Conservation (phyloP, 2,888 invertebrate genomes). For the Iphiclides podalirius region DNA sequence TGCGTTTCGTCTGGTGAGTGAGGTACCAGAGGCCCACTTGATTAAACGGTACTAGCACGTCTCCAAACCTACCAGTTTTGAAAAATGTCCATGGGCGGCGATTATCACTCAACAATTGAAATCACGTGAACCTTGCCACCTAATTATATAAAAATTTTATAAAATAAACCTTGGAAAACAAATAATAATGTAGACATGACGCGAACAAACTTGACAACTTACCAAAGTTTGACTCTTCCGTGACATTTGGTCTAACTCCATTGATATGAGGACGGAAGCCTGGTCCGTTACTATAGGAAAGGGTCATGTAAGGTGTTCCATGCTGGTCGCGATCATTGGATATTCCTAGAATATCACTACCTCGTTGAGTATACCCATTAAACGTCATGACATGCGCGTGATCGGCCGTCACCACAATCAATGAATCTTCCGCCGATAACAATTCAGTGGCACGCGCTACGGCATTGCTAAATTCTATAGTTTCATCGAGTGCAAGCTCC, state of each 20-base stretch:
- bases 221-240: slow-evolving; percentile 34
- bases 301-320: slow-evolving; percentile 78
- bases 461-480: slow-evolving; percentile 80
- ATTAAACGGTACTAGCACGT: too few species aligned
- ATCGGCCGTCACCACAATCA: slow-evolving; percentile 87
- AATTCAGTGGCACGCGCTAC: slow-evolving; percentile 54
- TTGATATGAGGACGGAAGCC: slow-evolving; percentile 61
- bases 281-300: slow-evolving; percentile 83
- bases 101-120: too few species aligned
- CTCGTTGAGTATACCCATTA: slow-evolving; percentile 82
- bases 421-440: slow-evolving; percentile 77
- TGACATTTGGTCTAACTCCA: slow-evolving; percentile 69
- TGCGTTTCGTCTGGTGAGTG: too few species aligned
- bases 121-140: too few species aligned
- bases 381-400: slow-evolving; percentile 84
- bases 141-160: too few species aligned
- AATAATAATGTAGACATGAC: too few species aligned
- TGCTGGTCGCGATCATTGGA: slow-evolving; percentile 65
- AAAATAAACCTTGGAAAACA: too few species aligned
- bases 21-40: too few species aligned
- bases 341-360: slow-evolving; percentile 46
- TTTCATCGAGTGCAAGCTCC: slow-evolving; percentile 81
- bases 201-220: slow-evolving; percentile 25
- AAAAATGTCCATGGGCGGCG: too few species aligned
- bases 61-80: too few species aligned